Evolutionary conservation across 2,113 vertebrate species (phyloP), one percentile per base, ranked within the genome.

Genomic region (Fregetta grallaria): DNA sequence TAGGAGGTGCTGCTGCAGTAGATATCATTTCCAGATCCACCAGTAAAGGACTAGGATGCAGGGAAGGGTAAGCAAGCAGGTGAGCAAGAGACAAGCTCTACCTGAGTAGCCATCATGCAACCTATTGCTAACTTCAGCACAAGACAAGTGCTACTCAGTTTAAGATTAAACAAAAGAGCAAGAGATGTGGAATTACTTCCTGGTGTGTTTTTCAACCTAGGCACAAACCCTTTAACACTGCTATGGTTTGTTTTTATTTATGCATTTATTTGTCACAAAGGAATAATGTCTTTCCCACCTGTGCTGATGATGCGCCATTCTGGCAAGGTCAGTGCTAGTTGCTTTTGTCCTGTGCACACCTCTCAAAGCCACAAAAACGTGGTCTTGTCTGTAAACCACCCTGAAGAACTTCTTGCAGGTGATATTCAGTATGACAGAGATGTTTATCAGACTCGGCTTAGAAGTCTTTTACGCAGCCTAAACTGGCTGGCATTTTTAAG

Each of bases 131-230:
- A n/a, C 38, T 55, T 49, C 92, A 92, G 63, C 62, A 76, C 30
- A 80, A 70, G 61, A 53, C 32, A 95, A 96, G 65, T 56, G 16
- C 44, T 29, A 2, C 56, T 52, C 29, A 79, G 85, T 52, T 94
- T 85, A 91, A 96, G 56, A 92, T 93, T 34, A 96, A 97, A 92
- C 73, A 92, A 93, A 92, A 91, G 44, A 95, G 47, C 53, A 95
- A 95, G 85, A 95, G 47, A 68, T 47, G 52, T 91, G 66, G 91
- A 94, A 92, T 96, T 97, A 84, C 47, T 95, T 97, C 68, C 88
- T 86, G 47, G 68, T 90, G 84, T 68, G 95, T 70, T 79, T 44
- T 49, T 49, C 73, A 94, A 38, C 38, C 27, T 29, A 93, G 63
- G 72, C 74, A 84, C 58, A 91, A 94, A 55, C 25, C 38, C 92